Evolutionary conservation across 2,113 vertebrate genomes (phyloP), one percentile per base, ranked within the genome.

Genomic region (Anarhynchus alexandrinus): DNA sequence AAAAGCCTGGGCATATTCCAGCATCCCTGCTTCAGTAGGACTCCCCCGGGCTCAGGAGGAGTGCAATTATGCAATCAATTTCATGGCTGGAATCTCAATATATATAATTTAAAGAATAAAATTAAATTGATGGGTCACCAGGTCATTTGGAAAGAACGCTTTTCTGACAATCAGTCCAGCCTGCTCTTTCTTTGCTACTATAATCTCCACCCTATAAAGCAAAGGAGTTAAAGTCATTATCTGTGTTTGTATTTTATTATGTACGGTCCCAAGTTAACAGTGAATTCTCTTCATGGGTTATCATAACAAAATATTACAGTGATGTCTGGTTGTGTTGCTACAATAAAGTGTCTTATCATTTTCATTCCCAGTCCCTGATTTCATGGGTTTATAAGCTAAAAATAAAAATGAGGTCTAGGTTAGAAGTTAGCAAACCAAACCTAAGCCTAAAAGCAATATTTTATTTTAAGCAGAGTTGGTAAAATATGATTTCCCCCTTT

Each of bases 71-170:
- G 78, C 82, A 93, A 91, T 96, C 96, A 96, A 88, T 96, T 97
- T 96, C 92, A 94, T 93, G 92, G 93, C 90, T 97, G 62, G 90
- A 94, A 95, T 94, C 93, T 94, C 93, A 94, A 95, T 92, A 93
- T 67, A 29, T 80, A 77, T 94, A 90, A 97, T 95, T 96, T 94
- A 93, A 96, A 84, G 95, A 96, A 95, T 93, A 95, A 97, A 96
- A 96, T 95, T 85, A 94, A 96, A 94, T 85, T 72, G 73, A 45
- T 80, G 62, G 90, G 94, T 97, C 94, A 94, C 9, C 17, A 52
- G 87, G 92, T 97, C 93, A 82, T 69, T 90, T 94, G 82, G 91
- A 94, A 95, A 90, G 78, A 94, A 82, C 2, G 3, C 9, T 92
- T 88, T 87, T 69, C 70, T 85, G 85, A 95, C 90, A 91, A 54